These are phyloP conservation scores for Argyresthia goedartella DNA, from an alignment of 2,888 invertebrate genomes.

Conservation along the genomic window DNA sequence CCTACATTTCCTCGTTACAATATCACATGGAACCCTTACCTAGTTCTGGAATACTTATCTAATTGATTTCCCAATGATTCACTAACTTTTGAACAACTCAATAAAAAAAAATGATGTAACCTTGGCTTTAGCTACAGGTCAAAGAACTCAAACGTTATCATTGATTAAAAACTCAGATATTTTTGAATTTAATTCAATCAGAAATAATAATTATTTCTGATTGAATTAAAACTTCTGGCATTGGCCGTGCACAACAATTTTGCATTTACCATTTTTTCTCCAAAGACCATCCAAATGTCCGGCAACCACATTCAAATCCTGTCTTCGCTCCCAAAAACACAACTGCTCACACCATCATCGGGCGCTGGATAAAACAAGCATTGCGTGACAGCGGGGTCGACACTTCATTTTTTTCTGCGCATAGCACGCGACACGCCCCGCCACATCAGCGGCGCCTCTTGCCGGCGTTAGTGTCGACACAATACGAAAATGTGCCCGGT, in stretches of 20 bases:
- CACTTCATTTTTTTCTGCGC: constrained; percentile 3
- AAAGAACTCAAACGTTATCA: no score
- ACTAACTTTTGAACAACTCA: neutral
- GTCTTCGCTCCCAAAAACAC: constrained; percentile 4
- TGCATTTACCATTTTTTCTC: no score
- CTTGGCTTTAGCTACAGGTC: no score
- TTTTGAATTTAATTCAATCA: neutral
- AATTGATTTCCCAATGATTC: neutral
- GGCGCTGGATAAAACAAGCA: constrained; percentile 8
- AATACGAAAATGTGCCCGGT: constrained; percentile 4
- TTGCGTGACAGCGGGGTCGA: constrained; percentile 7
- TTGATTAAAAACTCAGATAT: constrained; percentile 1
- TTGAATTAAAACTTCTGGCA: neutral
- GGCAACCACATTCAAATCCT: neutral
- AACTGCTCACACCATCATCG: constrained; percentile 3
- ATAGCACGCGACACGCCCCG: constrained; percentile 11
- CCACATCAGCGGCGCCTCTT: constrained; percentile 6
- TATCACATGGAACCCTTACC: constrained; percentile 10
- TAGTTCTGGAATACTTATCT: constrained; percentile 8
- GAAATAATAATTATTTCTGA: neutral
- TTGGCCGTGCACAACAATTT: neutral
- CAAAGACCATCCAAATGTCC: neutral
- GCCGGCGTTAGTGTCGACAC: constrained; percentile 3
- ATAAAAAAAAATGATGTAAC: constrained; percentile 11
- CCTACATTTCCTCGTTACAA: constrained; percentile 9